These are phyloP conservation scores for Luperina nickerlii DNA, from an alignment of 2,888 invertebrate species.

Conservation along the genomic window DNA sequence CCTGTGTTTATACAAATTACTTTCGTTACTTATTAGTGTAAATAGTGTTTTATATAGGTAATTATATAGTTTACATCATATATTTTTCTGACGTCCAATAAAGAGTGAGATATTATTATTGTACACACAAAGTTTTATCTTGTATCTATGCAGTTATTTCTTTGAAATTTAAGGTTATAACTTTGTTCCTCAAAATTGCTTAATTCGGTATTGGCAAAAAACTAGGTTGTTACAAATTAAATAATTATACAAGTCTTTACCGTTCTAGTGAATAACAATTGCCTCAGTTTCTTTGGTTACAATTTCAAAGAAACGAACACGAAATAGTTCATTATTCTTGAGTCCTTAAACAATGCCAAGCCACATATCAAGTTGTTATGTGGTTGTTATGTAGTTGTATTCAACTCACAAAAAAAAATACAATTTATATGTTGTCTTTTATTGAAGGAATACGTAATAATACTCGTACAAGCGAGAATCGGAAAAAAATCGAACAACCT, in stretches of 20 bases:
- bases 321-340: neutral
- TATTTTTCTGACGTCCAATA: neutral
- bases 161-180: neutral
- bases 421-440: neutral
- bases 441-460: neutral
- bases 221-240: neutral
- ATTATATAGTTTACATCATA: neutral
- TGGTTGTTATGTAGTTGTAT: no score
- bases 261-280: neutral
- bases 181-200: neutral
- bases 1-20: neutral
- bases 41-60: no score
- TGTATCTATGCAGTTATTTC: neutral
- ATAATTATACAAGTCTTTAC: neutral
- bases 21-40: neutral
- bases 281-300: constrained; percentile 3
- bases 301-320: neutral
- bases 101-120: neutral
- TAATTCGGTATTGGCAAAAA: neutral
- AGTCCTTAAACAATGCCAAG: neutral
- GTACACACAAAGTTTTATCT: neutral
- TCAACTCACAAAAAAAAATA: neutral
- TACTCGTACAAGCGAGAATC: neutral
- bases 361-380: no score
- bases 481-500: neutral